Percentiles rank a stretch among this genome's conserved stretches.
These are phyloP conservation scores for Caenorhabditis drosophilae DNA, from an alignment of 2,888 invertebrate genomes.

Conservation along the genomic window DNA sequence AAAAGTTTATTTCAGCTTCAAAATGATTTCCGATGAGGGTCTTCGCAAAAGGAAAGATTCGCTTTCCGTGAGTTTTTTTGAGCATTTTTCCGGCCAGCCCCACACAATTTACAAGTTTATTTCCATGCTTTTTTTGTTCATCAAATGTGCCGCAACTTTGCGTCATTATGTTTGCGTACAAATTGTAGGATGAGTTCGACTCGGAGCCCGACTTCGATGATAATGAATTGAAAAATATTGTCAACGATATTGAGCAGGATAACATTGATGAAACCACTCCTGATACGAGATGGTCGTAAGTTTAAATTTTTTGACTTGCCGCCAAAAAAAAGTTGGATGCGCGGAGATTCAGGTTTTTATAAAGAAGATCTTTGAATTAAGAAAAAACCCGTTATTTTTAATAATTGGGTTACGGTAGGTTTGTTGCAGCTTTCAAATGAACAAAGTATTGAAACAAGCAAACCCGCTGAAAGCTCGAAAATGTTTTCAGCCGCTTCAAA, in stretches of 20 bases:
- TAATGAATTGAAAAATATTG: conserved; percentile 48
- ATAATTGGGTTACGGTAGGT: not conserved
- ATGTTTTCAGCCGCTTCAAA: conserved; percentile 49
- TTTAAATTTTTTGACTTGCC: not conserved
- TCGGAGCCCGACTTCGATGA: conserved; percentile 44
- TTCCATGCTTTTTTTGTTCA: no score
- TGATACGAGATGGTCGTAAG: conserved; percentile 46
- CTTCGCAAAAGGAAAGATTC: conserved; percentile 27
- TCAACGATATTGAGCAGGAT: conserved; percentile 54
- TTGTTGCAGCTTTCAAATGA: not conserved
- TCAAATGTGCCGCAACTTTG: not conserved
- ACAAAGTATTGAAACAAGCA: not conserved
- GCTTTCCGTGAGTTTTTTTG: conserved; percentile 22
- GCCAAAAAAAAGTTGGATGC: no score
- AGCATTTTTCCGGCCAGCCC: no score
- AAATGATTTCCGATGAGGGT: conserved; percentile 15
- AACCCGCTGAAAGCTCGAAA: not conserved
- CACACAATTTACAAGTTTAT: no score
- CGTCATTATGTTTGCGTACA: not conserved
- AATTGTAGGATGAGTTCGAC: conserved; percentile 43
- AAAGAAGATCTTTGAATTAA: not conserved
- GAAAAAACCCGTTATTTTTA: not conserved
- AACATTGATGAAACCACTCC: conserved; percentile 29
- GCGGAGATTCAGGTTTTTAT: not conserved
- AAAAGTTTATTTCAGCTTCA: not conserved